These are phyloP conservation scores for Apteryx mantelli DNA, from an alignment of 2,113 vertebrate species.

Conservation along the genomic window DNA sequence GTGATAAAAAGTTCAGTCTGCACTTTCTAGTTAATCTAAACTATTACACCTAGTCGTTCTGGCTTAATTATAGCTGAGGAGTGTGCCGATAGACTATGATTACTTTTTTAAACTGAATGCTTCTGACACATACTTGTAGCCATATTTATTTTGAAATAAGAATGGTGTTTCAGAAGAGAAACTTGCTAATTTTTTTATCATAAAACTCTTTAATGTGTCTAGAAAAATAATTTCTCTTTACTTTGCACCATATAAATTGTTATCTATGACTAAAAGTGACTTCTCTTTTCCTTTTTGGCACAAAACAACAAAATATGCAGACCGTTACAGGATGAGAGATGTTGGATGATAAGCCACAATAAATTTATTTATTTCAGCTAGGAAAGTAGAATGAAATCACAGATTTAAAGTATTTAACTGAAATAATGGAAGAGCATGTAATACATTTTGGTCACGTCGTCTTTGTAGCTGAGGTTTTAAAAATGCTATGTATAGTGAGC, in stretches of 20 bases:
- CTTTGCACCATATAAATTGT: neutral
- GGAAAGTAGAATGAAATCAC: neutral
- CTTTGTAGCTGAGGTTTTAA: neutral
- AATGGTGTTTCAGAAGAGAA: neutral
- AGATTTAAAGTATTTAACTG: neutral
- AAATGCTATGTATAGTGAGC: neutral
- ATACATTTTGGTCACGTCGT: neutral
- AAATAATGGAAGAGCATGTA: neutral
- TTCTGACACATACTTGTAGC: too few species aligned
- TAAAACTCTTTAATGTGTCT: neutral
- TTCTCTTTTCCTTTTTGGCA: too few species aligned
- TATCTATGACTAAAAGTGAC: neutral
- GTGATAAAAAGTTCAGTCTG: neutral
- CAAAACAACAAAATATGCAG: too few species aligned
- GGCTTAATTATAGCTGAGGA: neutral
- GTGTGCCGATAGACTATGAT: neutral
- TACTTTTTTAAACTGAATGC: too few species aligned
- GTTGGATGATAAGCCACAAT: too few species aligned
- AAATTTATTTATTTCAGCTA: neutral
- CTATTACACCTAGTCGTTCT: neutral
- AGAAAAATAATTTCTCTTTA: neutral
- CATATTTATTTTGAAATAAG: neutral
- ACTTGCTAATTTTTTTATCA: neutral
- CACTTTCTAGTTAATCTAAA: neutral
- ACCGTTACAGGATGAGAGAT: too few species aligned